Evolutionary conservation across 2,888 invertebrate genomes (phyloP).

Genomic region (Drosophila meridiana): DNA sequence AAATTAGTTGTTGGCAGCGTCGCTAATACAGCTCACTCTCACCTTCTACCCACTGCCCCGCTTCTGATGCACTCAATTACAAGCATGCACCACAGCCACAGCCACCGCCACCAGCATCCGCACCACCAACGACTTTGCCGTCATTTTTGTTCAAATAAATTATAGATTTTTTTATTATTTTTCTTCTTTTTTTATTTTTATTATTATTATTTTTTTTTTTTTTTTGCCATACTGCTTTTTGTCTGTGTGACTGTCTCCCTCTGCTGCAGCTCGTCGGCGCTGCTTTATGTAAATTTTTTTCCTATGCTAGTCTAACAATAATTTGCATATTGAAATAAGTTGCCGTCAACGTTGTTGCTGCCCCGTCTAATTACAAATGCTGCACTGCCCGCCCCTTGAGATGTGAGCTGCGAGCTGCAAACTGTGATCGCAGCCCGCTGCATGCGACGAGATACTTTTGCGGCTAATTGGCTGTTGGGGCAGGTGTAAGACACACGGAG

Average conservation of each 20-base stretch:
- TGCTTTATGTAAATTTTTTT: slow-evolving; percentile 49
- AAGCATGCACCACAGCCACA: slow-evolving; percentile 44
- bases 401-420: slow-evolving; percentile 30
- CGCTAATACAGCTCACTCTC: slow-evolving; percentile 67
- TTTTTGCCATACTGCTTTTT: slow-evolving; percentile 37
- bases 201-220: slow-evolving; percentile 7
- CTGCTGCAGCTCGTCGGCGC: slow-evolving; percentile 49
- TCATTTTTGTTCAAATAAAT: slow-evolving; percentile 72
- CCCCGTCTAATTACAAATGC: slow-evolving; percentile 62
- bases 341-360: slow-evolving; percentile 41
- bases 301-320: slow-evolving; percentile 59
- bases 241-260: slow-evolving; percentile 52
- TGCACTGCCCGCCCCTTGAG: slow-evolving; percentile 47
- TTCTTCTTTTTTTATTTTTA: slow-evolving; percentile 23
- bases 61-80: slow-evolving; percentile 76
- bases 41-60: slow-evolving; percentile 20
- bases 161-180: slow-evolving; percentile 67
- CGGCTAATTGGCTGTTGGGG: slow-evolving; percentile 63
- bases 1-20: slow-evolving; percentile 80
- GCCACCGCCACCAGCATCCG: slow-evolving; percentile 36
- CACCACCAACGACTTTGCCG: slow-evolving; percentile 47
- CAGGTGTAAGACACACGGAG: slow-evolving; percentile 50
- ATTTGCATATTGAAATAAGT: slow-evolving; percentile 69
- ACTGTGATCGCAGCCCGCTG: slow-evolving; percentile 31
- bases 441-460: slow-evolving; percentile 61